Evolutionary conservation across 2,113 vertebrate species (phyloP), one percentile per base, ranked within the genome.

Genomic region (Varanus komodoensis): DNA sequence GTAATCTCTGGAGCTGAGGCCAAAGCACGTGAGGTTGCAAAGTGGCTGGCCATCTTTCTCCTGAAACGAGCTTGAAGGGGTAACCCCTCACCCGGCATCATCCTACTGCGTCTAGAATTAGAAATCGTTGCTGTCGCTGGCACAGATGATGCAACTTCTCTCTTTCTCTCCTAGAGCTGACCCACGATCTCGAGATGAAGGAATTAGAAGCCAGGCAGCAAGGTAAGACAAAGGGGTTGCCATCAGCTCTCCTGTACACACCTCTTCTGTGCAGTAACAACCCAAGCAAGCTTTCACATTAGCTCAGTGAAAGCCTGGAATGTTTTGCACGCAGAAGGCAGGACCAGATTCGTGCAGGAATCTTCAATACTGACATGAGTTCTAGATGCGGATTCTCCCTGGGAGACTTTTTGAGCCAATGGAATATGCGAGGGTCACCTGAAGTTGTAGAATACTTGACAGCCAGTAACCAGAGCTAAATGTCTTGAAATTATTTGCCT

Each of bases 161-260:
- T 67, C 23, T 67, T 64, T 82, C 88, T 90, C 80, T 93, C 84
- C 14, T 93, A 98, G 97, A 97, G 94, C 95, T 98, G 90, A 98
- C 97, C 50, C 97, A 94, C 78, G 97, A 98, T 87, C 95, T 98
- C 92, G 97, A 98, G 91, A 94, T 95, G 48, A 97, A 97, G 87
- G 97, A 97, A 84, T 94, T 96, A 84, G 97, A 97, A 86, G 93
- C 94, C 21, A 96, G 90, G 12, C 97, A 97, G 91, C 97, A 98
- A 98, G 97, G 97, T 98, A 97, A 96, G 96, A 88, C 8, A 19
- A 21, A 38, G n/a, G 6, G 32, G 54, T 32, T n/a, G 17, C 29
- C 32, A 12, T 3, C 54, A 1, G 9, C 68, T 9, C 19, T 4
- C 54, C 54, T 4, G 7, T 12, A 7, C 54, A 7, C 54, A 12